Base-by-base conservation (phyloP, 2,113 vertebrate species). In the Syngnathus floridae region DNA sequence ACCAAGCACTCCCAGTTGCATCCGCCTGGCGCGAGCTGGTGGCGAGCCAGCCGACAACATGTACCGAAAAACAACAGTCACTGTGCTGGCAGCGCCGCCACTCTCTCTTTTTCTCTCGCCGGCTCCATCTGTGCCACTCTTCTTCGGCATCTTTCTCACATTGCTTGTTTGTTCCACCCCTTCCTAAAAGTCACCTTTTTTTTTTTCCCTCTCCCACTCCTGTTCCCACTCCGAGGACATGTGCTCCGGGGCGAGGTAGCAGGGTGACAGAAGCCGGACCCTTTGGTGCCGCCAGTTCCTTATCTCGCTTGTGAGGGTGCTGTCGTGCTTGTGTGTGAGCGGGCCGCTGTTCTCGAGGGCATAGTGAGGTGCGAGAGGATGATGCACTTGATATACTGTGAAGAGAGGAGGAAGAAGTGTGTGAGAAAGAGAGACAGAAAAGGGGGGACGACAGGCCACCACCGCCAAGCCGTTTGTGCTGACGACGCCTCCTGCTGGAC, bases 331-430 rank as follows among this genome's bases (percentile, higher is more conserved):
- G 80, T 36, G 66, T 19, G 45, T 65, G 73, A 64, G 79, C 14
- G 21, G 62, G 83, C 75, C 55, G 74, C 74, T 81, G 82, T 87
- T 88, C 85, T 88, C 82, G 80, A 87, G 88, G 85, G 86, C 85
- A 86, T 80, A 77, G 80, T 21, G 80, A 87, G 78, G 88, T 88
- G 88, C 81, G 84, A 86, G 81, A 85, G 88, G 76, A 87, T 86
- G 88, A 88, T 88, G 88, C 86, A 89, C 88, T 89, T 86, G 88
- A 88, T 88, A 87, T 67, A 82, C 86, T 87, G 86, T 81, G 82
- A 89, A 76, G 73, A 84, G 74, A 82, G 56, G 78, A 84, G 82
- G 78, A 84, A 84, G 81, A 82, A 76, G 69, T n/a, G 62, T 75
- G 51, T 21, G 72, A 16, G 63, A 74, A 68, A 72, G 73, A 75